Percentiles rank a stretch among this genome's conserved stretches.
phyloP scores from a whole-genome alignment of 2,113 vertebrate genomes.

The Atractosteus spatula region DNA sequence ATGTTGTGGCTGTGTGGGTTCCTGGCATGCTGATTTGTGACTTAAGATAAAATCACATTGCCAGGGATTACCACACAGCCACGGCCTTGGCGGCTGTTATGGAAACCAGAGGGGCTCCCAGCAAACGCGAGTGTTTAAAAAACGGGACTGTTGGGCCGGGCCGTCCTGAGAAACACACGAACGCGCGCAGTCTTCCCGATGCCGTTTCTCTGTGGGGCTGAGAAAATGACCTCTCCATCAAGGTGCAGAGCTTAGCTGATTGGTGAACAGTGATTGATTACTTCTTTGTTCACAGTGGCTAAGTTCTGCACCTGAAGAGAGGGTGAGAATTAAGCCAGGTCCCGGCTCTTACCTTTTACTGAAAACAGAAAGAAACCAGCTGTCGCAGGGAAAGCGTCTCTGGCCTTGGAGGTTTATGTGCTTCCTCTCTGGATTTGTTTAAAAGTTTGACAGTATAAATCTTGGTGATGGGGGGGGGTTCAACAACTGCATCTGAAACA shows the following conservation, averaged over 20 bases:
- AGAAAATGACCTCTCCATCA: conserved; percentile 74
- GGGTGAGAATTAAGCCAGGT: conserved; percentile 59
- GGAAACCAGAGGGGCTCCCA: conserved; percentile 54
- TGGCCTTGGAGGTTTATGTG: neutral
- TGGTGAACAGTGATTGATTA: conserved; percentile 99
- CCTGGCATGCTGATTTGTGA: conserved; percentile 99
- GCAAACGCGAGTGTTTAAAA: neutral
- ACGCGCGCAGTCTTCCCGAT: conserved; percentile 27
- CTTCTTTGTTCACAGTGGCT: conserved; percentile 99
- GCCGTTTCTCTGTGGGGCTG: conserved; percentile 31
- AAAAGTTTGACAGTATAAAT: neutral
- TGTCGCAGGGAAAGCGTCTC: conserved; percentile 12
- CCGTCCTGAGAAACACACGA: conserved; percentile 33
- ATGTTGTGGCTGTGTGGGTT: conserved; percentile 96
- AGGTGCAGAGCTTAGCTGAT: conserved; percentile 99
- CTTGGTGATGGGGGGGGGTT: neutral
- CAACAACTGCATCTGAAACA: no score
- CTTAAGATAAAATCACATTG: conserved; percentile 99
- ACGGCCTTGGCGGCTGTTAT: conserved; percentile 76
- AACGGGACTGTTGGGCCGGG: conserved; percentile 21
- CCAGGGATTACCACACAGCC: conserved; percentile 99
- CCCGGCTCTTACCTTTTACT: neutral
- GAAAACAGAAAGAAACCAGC: neutral
- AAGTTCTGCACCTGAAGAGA: conserved; percentile 99
- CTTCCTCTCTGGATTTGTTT: neutral